phyloP scores from a whole-genome alignment of 1,140 invertebrate species.

The Micrasema longulum region DNA sequence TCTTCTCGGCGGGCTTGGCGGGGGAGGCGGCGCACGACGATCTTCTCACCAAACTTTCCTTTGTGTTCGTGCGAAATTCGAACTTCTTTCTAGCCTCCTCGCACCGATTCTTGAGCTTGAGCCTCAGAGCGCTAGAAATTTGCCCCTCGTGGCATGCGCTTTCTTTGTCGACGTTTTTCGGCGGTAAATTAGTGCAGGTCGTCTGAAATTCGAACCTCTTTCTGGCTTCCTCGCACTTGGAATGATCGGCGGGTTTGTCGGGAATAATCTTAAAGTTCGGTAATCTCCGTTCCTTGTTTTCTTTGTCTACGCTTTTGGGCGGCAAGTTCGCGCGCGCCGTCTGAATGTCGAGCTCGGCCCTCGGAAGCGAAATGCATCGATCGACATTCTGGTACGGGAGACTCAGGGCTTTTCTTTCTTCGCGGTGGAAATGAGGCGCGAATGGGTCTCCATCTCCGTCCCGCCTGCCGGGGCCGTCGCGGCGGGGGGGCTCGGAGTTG shows the following conservation, averaged over 20 bases:
- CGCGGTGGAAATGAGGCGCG: conserved; percentile 4
- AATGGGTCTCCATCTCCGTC: background rate
- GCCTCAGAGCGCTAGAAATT: conserved; percentile 21
- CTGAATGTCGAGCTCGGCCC: conserved; percentile 27
- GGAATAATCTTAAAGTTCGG: conserved; percentile 22
- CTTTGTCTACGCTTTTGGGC: conserved; percentile 26
- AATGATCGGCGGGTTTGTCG: background rate
- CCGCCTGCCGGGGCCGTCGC: background rate
- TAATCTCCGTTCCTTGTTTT: background rate
- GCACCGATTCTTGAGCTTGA: conserved; percentile 24
- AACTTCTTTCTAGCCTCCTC: conserved; percentile 30
- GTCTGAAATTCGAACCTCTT: conserved; percentile 43
- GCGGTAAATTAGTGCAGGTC: conserved; percentile 44
- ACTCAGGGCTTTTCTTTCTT: conserved; percentile 22
- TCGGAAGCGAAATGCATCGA: conserved; percentile 26
- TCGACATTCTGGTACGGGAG: conserved; percentile 37
- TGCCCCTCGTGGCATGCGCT: conserved; percentile 18
- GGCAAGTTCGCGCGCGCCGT: conserved; percentile 25
- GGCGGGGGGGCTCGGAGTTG: conserved; percentile 20
- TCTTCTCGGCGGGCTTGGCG: conserved; percentile 1
- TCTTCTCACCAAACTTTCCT: conserved; percentile 10
- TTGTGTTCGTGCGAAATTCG: conserved; percentile 34
- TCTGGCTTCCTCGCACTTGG: conserved; percentile 24
- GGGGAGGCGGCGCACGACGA: conserved; percentile 10
- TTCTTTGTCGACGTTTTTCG: conserved; percentile 36